Percentiles rank a stretch among this genome's conserved stretches.
Evolutionary conservation across 1,140 invertebrate genomes (phyloP).

Genomic region (Lordiphosa clarofinis): DNA sequence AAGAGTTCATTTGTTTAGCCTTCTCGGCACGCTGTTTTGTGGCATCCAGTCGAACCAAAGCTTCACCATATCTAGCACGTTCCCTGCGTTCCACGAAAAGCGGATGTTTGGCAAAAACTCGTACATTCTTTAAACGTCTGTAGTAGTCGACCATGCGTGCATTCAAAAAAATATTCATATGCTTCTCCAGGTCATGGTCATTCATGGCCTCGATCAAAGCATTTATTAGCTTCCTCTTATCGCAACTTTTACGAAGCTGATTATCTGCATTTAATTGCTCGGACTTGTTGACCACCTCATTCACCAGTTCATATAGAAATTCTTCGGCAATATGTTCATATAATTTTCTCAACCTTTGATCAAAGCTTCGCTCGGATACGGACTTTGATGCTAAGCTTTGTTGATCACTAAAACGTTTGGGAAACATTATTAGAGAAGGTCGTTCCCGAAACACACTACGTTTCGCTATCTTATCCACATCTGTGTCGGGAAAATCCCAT

Average conservation of each 20-base stretch:
- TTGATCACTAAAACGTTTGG: too few relatives aligned
- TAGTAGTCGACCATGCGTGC: conserved; percentile 29
- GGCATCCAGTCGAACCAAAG: conserved; percentile 15
- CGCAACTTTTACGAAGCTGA: neutral
- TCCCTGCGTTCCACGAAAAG: fast-evolving
- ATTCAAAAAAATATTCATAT: conserved; percentile 13
- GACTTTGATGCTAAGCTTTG: too few relatives aligned
- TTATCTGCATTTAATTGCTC: neutral
- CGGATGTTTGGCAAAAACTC: neutral
- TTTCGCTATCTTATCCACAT: neutral
- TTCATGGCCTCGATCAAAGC: neutral
- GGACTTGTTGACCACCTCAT: neutral
- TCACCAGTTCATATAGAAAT: conserved; percentile 20
- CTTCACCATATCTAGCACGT: neutral
- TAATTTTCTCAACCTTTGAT: neutral
- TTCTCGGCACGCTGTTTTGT: neutral
- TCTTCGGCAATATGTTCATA: neutral
- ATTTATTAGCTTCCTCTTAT: conserved; percentile 19
- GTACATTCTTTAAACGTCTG: conserved; percentile 27
- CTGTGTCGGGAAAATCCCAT: too few relatives aligned
- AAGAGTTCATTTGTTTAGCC: conserved; percentile 9
- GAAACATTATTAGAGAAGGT: too few relatives aligned
- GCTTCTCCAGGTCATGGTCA: neutral
- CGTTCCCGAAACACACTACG: too few relatives aligned
- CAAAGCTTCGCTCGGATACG: too few relatives aligned